Evolutionary conservation across 1,140 invertebrate species (phyloP).

Genomic region (Drosophila varians): DNA sequence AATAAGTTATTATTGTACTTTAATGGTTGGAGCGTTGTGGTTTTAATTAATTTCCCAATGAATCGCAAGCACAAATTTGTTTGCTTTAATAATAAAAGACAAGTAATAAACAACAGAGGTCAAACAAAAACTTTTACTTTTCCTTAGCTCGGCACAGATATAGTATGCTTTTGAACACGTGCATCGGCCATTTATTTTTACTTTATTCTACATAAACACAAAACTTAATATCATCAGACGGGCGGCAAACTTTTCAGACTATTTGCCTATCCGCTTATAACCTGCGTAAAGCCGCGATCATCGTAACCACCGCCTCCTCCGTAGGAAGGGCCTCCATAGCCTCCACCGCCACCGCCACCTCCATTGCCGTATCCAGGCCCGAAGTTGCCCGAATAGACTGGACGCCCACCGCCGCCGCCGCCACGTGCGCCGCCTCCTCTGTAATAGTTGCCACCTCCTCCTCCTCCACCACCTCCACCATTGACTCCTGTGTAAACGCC

Average conservation of each 20-base stretch:
- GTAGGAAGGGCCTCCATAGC: conserved; percentile 6
- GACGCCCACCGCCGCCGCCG: conserved; percentile 47
- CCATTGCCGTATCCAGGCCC: conserved; percentile 57
- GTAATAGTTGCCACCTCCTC: conserved; percentile 20
- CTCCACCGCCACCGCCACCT: conserved; percentile 20
- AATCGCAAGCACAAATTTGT: not conserved
- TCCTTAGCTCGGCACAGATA: not conserved
- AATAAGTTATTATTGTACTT: not conserved
- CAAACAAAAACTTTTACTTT: not conserved
- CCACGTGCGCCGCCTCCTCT: conserved; percentile 32
- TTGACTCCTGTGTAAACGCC: conserved; percentile 53
- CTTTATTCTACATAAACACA: conserved; percentile 16
- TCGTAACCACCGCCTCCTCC: conserved; percentile 27
- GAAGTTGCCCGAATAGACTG: conserved; percentile 65
- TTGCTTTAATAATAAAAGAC: too few species aligned
- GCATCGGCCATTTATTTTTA: not conserved
- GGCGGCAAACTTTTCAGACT: conserved; percentile 9
- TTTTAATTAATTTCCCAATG: not conserved
- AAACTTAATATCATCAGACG: conserved; percentile 17
- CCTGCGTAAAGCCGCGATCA: conserved; percentile 53
- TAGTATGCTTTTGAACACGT: conserved; percentile 1
- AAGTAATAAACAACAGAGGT: too few species aligned
- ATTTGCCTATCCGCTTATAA: conserved; percentile 51
- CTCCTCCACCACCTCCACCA: conserved; percentile 3
- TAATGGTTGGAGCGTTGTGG: too few species aligned